Evolutionary conservation across 2,113 vertebrate species (phyloP), one percentile per base, ranked within the genome.

Genomic region (Panurus biarmicus): DNA sequence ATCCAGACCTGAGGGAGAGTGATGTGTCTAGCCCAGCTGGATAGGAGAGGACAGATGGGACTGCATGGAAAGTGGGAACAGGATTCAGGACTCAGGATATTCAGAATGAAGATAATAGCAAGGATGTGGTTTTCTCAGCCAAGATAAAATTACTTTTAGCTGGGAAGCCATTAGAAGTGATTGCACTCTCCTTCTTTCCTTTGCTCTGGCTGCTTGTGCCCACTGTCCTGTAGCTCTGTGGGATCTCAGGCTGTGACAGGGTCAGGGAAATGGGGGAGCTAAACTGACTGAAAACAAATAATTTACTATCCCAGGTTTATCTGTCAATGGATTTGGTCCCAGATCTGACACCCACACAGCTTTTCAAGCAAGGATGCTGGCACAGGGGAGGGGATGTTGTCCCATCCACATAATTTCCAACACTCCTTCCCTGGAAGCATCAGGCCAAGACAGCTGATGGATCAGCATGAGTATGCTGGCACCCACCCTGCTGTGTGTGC

Each of bases 41-140:
- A 14, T 81, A 16, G 31, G 21, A 85, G 23, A 47, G 29, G 47
- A 54, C 16, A 61, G 33, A 44, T 1, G 3, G 38, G 17, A 65
- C 29, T 56, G 8, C 40, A 17, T 33, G 45, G 36, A 65, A 45
- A 85, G 67, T 48, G 21, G 70, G 36, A 89, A 42, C 5, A 80
- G 17, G 61, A 74, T 65, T 85, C 0, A 1, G 50, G 31, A 66
- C 36, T 79, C 14, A 28, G 44, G 42, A 7, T 62, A 28, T 80
- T 81, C 21, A 67, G 69, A 87, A 54, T 28, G 31, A 93, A 85
- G 65, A 14, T 0, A 8, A 57, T 4, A 70, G 50, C 35, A 77
- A 84, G 18, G 51, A 71, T 1, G 3, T 1, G 1, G 7, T 61
- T 31, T 61, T 53, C 2, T 2, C 31, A 91, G 47, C 33, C 0